Percentiles rank a stretch among this genome's conserved stretches.
Evolutionary conservation across 1,140 invertebrate genomes (phyloP).

Genomic region (Drosophila nigromelanica): DNA sequence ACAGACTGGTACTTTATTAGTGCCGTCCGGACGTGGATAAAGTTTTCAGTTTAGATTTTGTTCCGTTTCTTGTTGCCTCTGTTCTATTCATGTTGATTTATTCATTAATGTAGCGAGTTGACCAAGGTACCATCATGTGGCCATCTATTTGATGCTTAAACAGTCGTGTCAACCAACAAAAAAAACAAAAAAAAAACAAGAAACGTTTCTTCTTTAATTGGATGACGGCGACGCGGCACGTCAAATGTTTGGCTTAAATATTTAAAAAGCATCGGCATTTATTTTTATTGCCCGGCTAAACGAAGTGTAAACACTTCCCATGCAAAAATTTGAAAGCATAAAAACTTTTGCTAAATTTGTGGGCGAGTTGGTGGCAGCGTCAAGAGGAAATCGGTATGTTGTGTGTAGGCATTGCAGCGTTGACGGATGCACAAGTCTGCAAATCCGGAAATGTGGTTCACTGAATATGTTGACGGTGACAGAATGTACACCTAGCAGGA

Average conservation of each 20-base stretch:
- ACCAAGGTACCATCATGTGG: conserved; percentile 29
- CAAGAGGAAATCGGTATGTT: conserved; percentile 18
- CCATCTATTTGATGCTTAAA: conserved; percentile 17
- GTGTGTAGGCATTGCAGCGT: conserved; percentile 6
- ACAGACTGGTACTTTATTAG: conserved; percentile 54
- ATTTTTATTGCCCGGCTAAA: conserved; percentile 28
- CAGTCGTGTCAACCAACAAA: conserved; percentile 13
- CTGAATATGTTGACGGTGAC: conserved; percentile 65
- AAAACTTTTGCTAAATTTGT: conserved; percentile 1
- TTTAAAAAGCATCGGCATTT: conserved; percentile 30
- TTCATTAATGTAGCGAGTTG: conserved; percentile 67
- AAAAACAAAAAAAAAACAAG: background rate
- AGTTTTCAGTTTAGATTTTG: conserved; percentile 31
- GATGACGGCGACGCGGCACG: conserved; percentile 8
- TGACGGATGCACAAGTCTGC: conserved; percentile 59
- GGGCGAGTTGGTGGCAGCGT: too few species aligned
- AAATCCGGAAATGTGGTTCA: conserved; percentile 75
- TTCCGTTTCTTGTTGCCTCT: conserved; percentile 34
- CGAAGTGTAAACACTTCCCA: conserved; percentile 30
- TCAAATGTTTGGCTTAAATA: conserved; percentile 42
- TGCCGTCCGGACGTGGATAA: conserved; percentile 41
- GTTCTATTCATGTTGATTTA: conserved; percentile 59
- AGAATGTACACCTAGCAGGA: conserved; percentile 39
- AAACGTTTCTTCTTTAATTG: conserved; percentile 1
- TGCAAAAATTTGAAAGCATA: conserved; percentile 9